phyloP scores from a whole-genome alignment of 2,797 vertebrate genomes.

The Salmo trutta region DNA sequence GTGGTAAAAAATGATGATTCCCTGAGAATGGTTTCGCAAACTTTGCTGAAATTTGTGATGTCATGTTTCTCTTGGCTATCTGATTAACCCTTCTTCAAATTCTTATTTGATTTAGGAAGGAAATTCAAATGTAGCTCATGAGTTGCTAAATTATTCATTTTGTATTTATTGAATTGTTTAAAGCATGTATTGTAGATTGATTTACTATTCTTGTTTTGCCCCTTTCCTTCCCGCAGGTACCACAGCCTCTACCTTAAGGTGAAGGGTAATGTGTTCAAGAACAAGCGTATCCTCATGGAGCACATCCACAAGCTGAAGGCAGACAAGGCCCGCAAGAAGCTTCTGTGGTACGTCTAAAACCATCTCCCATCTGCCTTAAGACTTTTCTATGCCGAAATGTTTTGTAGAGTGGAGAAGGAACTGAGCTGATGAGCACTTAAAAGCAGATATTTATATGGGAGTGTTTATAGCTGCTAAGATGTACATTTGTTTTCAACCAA shows the following conservation, averaged over 20 bases:
- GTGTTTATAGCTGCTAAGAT: background rate
- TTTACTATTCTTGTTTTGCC: background rate
- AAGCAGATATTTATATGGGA: background rate
- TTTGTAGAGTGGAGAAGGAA: background rate
- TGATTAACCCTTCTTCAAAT: background rate
- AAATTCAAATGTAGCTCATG: background rate
- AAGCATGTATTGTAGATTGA: background rate
- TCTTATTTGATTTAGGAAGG: background rate
- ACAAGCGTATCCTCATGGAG: conserved; percentile 97
- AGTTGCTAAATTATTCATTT: no score
- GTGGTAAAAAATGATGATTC: background rate
- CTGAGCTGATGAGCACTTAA: background rate
- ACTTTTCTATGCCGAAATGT: background rate
- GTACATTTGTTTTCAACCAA: background rate
- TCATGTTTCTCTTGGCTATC: background rate
- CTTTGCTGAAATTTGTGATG: background rate
- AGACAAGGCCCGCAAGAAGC: conserved; percentile 98
- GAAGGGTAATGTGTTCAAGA: conserved; percentile 98
- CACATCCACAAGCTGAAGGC: conserved; percentile 99
- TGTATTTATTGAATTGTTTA: background rate
- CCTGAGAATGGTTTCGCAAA: background rate
- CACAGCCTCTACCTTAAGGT: conserved; percentile 97
- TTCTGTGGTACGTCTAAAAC: conserved; percentile 85
- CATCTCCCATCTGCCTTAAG: no score
- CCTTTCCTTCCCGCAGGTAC: conserved; percentile 77